A percentile compares a stretch with the other conserved stretches of the same genome.
Evolutionary conservation across 2,888 invertebrate genomes (phyloP).

Genomic region (Orchestes rusci): DNA sequence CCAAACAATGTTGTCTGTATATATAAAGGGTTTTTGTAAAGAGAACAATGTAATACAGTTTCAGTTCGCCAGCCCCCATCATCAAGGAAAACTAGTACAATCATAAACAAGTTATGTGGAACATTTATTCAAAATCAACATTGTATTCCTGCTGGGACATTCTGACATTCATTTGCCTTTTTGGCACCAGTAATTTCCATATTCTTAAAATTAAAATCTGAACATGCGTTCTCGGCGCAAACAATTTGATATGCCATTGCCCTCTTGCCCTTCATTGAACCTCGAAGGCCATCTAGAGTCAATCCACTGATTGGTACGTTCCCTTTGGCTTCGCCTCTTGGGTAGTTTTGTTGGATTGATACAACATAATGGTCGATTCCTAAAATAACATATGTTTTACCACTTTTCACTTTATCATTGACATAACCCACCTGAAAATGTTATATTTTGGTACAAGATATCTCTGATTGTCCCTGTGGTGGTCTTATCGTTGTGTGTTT

Average conservation of each 20-base stretch:
- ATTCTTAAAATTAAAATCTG: conserved; percentile 25
- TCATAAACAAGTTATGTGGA: too few relatives aligned
- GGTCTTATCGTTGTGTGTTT: conserved; percentile 16
- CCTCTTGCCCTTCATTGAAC: conserved; percentile 20
- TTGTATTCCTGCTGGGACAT: conserved; percentile 23
- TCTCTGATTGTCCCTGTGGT: conserved; percentile 10
- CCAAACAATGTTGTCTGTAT: too few relatives aligned
- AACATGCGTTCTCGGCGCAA: conserved; percentile 25
- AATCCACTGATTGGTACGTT: conserved; percentile 27
- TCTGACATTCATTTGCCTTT: conserved; percentile 15
- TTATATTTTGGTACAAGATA: conserved; percentile 19
- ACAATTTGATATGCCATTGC: conserved; percentile 20
- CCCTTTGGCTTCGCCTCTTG: conserved; percentile 22
- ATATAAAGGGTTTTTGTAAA: too few relatives aligned
- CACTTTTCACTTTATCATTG: too few relatives aligned
- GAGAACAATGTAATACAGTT: background rate
- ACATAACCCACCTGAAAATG: too few relatives aligned
- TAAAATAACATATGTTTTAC: too few relatives aligned
- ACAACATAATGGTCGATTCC: conserved; percentile 24
- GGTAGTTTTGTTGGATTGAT: conserved; percentile 27
- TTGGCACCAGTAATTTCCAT: conserved; percentile 22
- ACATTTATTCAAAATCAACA: too few relatives aligned
- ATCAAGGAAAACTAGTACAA: too few relatives aligned
- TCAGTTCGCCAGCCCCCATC: conserved; percentile 5
- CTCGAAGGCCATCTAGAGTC: conserved; percentile 21